Evolutionary conservation across 2,888 invertebrate genomes (phyloP).

Genomic region (Corbicula japonica): DNA sequence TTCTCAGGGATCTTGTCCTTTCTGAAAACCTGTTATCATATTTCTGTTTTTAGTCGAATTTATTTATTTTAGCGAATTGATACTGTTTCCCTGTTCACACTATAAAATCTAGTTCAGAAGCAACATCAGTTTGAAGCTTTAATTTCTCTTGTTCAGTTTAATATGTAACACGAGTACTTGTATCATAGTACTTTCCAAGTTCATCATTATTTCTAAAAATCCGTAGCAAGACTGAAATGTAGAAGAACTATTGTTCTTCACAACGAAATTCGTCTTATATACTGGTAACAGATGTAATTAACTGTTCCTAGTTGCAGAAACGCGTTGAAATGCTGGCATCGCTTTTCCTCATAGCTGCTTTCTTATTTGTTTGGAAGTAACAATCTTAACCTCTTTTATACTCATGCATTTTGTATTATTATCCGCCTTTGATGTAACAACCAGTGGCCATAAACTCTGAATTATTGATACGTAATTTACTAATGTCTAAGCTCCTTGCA

Average conservation of each 20-base stretch:
- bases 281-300: too few relatives aligned
- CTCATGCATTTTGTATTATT: conserved; percentile 3
- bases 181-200: too few relatives aligned
- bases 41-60: not conserved
- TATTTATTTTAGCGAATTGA: conserved; percentile 1
- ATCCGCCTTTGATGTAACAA: conserved; percentile 1
- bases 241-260: not conserved
- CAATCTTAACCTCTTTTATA: conserved; percentile 4
- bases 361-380: not conserved
- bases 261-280: not conserved
- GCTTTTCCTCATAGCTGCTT: too few relatives aligned
- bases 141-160: too few relatives aligned
- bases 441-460: not conserved
- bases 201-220: not conserved
- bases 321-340: too few relatives aligned
- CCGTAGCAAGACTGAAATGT: not conserved
- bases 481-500: not conserved
- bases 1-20: too few relatives aligned
- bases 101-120: not conserved
- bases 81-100: not conserved
- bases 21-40: too few relatives aligned
- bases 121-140: too few relatives aligned
- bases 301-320: too few relatives aligned
- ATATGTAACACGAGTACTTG: too few relatives aligned
- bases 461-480: not conserved